A percentile compares a stretch with the other conserved stretches of the same genome.
These are phyloP conservation scores for Aporrectodea caliginosa DNA, from an alignment of 1,140 invertebrate species.

Conservation along the genomic window DNA sequence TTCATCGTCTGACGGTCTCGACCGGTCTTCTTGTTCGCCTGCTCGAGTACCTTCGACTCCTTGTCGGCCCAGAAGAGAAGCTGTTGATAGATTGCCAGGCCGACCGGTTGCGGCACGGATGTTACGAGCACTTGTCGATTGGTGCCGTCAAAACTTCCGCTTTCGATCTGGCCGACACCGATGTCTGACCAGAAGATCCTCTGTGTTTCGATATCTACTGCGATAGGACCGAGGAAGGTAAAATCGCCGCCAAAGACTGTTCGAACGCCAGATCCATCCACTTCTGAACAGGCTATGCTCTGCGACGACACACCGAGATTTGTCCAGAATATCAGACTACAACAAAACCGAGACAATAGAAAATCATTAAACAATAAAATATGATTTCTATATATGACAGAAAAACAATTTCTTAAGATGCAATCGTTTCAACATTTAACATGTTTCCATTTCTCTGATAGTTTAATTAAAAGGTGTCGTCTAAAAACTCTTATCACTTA, in stretches of 20 bases:
- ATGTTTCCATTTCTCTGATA: no score
- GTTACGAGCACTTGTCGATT: conserved; percentile 63
- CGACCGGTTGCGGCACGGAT: conserved; percentile 86
- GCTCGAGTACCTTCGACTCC: conserved; percentile 65
- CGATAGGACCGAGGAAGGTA: conserved; percentile 41
- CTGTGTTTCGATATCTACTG: conserved; percentile 43
- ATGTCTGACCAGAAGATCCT: conserved; percentile 50
- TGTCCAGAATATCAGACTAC: conserved; percentile 75
- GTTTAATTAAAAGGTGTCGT: no score
- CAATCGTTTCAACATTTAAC: no score
- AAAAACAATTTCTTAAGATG: no score
- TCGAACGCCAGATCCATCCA: conserved; percentile 41
- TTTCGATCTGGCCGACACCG: conserved; percentile 63
- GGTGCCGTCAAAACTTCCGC: conserved; percentile 68
- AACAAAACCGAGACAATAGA: conserved; percentile 28
- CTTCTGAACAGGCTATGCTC: conserved; percentile 86
- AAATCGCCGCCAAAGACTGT: neutral
- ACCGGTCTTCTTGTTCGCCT: conserved; percentile 41
- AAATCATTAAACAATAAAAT: conserved; percentile 31
- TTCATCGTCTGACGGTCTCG: conserved; percentile 35
- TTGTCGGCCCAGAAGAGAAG: conserved; percentile 98
- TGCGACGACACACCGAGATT: conserved; percentile 63
- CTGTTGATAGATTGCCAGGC: conserved; percentile 82
- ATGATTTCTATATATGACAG: no score
- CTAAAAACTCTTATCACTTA: no score